Evolutionary conservation across 2,797 vertebrate genomes (phyloP).

Genomic region (Syngnathus acus): DNA sequence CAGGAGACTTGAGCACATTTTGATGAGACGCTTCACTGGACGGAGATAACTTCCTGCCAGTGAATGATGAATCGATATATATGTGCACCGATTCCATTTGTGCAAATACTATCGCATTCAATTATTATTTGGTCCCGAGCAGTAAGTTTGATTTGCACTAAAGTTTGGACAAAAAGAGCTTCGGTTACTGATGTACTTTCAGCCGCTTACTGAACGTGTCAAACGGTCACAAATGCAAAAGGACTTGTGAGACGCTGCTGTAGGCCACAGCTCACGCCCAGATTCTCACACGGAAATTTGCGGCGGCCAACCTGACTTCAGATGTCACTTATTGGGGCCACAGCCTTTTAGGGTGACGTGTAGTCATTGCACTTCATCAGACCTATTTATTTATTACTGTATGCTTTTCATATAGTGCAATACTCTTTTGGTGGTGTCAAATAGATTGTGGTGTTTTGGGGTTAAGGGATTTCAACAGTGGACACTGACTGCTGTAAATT

Average conservation of each 20-base stretch:
- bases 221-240: not conserved
- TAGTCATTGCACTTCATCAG: not conserved
- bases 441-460: too few relatives aligned
- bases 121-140: not conserved
- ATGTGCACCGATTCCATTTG: not conserved
- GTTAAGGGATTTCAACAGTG: too few relatives aligned
- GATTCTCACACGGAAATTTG: not conserved
- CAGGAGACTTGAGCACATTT: not conserved
- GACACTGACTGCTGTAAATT: too few relatives aligned
- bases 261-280: not conserved
- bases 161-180: too few relatives aligned
- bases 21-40: not conserved
- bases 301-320: not conserved
- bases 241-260: not conserved
- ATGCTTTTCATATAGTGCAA: too few relatives aligned
- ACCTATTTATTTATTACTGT: too few relatives aligned
- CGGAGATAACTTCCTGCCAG: not conserved
- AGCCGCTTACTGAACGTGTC: too few relatives aligned
- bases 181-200: too few relatives aligned
- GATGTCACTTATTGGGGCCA: not conserved
- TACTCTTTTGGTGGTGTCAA: too few relatives aligned
- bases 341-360: not conserved
- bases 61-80: not conserved
- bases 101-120: not conserved
- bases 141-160: too few relatives aligned